phyloP scores from a whole-genome alignment of 92 coral and sea anemone species.

The Muricea muricata region DNA sequence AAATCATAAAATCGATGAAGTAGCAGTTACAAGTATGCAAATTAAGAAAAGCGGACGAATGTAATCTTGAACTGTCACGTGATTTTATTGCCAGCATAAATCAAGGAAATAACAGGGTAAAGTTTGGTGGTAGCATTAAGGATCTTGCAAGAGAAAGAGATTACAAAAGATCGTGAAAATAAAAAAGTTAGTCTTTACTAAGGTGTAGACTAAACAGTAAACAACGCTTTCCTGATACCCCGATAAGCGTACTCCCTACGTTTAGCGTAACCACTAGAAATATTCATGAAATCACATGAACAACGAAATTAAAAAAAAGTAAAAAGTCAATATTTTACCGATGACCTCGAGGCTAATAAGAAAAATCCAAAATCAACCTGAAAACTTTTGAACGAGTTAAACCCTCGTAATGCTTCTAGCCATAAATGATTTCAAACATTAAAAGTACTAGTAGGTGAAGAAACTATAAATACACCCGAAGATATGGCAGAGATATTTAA shows the following conservation, averaged over 20 bases:
- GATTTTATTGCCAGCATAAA: not conserved
- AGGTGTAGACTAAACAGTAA: not conserved
- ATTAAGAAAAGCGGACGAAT: not conserved
- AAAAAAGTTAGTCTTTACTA: not conserved
- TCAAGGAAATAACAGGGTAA: not conserved
- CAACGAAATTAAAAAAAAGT: too few relatives aligned
- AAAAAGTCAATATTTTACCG: not conserved
- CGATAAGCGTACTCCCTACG: not conserved
- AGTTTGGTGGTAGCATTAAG: not conserved
- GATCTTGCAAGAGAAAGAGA: not conserved
- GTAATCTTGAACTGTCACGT: not conserved
- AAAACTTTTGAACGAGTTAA: not conserved
- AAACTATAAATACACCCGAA: too few relatives aligned
- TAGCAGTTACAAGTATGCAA: not conserved
- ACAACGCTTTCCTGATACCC: not conserved
- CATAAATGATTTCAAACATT: not conserved
- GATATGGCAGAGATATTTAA: too few relatives aligned
- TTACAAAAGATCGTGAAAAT: not conserved
- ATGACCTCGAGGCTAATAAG: not conserved
- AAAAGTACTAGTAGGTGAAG: too few relatives aligned
- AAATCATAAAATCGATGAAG: too few relatives aligned
- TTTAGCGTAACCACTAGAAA: too few relatives aligned
- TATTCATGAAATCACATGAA: too few relatives aligned
- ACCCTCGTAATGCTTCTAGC: not conserved
- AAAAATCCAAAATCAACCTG: not conserved